These are phyloP conservation scores for Marasmarcha lunaedactyla DNA, from an alignment of 2,888 invertebrate species.

Conservation along the genomic window DNA sequence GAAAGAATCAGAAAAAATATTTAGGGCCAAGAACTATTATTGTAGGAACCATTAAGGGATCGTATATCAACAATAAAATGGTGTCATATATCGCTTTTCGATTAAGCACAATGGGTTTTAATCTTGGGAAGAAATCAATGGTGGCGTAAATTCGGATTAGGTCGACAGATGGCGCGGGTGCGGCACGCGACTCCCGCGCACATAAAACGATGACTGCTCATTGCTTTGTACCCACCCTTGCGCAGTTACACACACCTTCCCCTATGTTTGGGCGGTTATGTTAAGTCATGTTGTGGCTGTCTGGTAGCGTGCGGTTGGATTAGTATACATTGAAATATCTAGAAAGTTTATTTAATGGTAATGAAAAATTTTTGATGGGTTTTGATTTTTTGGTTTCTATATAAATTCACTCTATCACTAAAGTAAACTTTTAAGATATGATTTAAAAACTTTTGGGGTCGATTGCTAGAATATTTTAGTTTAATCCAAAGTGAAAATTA, in stretches of 20 bases:
- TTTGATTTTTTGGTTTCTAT: too few relatives aligned
- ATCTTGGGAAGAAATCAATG: slow-evolving; percentile 36
- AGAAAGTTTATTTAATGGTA: too few relatives aligned
- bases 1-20: slow-evolving; percentile 27
- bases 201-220: slow-evolving; percentile 49
- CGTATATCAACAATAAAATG: slow-evolving; percentile 36
- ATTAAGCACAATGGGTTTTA: slow-evolving; percentile 45
- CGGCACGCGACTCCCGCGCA: slow-evolving; percentile 21
- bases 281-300: slow-evolving; percentile 16
- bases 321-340: too few relatives aligned
- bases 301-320: too few relatives aligned
- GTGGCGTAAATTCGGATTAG: slow-evolving; percentile 51
- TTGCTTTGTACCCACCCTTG: slow-evolving; percentile 20
- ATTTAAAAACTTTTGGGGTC: too few relatives aligned
- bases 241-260: slow-evolving; percentile 11
- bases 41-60: slow-evolving; percentile 14
- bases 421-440: too few relatives aligned
- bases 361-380: too few relatives aligned
- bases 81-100: slow-evolving; percentile 37
- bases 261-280: slow-evolving; percentile 18
- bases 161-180: slow-evolving; percentile 18
- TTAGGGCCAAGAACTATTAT: slow-evolving; percentile 3
- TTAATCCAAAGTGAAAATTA: too few relatives aligned
- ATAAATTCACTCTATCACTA: too few relatives aligned
- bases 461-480: too few relatives aligned